Evolutionary conservation across 2,888 invertebrate species (phyloP), one percentile per base, ranked within the genome.

Genomic region (Clusia tigrina): DNA sequence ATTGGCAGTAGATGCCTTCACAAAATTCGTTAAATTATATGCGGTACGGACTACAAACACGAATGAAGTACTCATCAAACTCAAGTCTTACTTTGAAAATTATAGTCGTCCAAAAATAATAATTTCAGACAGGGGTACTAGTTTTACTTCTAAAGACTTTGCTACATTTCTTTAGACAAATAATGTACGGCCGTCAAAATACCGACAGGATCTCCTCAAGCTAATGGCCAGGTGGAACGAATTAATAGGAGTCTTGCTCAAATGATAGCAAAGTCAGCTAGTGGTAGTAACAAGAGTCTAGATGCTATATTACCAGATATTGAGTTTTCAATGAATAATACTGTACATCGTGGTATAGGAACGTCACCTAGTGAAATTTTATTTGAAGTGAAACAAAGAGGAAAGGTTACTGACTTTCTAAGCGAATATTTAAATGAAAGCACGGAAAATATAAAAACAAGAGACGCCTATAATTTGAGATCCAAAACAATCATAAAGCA

Each of bases 311-410:
- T 48, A n/a, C 9, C 9, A n/a, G n/a, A 68, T 1, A 68, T 62
- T n/a, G 72, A 74, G 61, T 72, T 67, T 63, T 61, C 66, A 2
- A 62, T 72, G 10, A 73, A 73, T 58, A 74, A 73, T 59, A 72
- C 71, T 1, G 54, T 73, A 17, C 63, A 66, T 48, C 69, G 71
- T 56, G 52, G 69, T 5, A 70, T 74, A n/a, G 67, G 69, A 1
- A 68, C 74, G 54, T 68, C 72, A 1, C 72, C 75, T 1, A 69
- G 70, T 64, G 67, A 61, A 52, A 37, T 74, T 24, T 58, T 77
- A 32, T 76, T 73, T 52, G 77, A 75, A 1, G 55, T 71, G 2
- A 24, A 69, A 42, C 77, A 78, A 57, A 64, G 65, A 52, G 72
- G 72, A n/a, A 37, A 60, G 9, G 48, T 67, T 17, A 42, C 60